These are phyloP conservation scores for Haemorhous mexicanus DNA, from an alignment of 2,113 vertebrate genomes.

Conservation along the genomic window DNA sequence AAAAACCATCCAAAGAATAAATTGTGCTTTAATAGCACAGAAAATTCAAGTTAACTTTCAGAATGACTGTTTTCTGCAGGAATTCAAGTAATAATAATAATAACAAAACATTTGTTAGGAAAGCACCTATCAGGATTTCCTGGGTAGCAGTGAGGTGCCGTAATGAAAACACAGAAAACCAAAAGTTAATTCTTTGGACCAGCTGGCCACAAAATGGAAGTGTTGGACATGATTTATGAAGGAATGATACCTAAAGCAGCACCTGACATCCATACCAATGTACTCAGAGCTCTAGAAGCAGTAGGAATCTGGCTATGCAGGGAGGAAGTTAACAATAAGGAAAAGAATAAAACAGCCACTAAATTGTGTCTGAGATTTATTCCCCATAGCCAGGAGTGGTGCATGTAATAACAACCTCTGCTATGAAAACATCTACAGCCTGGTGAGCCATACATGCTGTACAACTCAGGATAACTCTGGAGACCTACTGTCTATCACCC, in stretches of 20 bases:
- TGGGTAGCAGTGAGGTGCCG: background rate
- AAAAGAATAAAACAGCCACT: background rate
- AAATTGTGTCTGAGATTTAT: background rate
- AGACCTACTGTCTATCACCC: background rate
- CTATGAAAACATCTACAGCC: background rate
- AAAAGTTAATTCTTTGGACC: background rate
- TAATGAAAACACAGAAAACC: background rate
- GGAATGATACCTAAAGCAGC: background rate
- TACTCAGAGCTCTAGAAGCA: background rate
- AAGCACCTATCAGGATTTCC: background rate
- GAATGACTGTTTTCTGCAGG: background rate
- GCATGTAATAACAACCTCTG: background rate
- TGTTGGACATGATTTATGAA: background rate
- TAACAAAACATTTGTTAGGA: background rate
- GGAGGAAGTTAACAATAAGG: background rate
- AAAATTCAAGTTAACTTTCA: background rate
- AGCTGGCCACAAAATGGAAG: background rate
- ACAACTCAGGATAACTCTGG: background rate
- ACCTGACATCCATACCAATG: background rate
- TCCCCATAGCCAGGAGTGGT: background rate
- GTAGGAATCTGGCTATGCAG: background rate
- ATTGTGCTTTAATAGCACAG: background rate
- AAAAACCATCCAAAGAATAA: background rate
- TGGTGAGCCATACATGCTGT: background rate
- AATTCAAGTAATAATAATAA: background rate